Percentiles rank a stretch among this genome's conserved stretches.
Evolutionary conservation across 2,113 vertebrate genomes (phyloP).

Genomic region (Tachysurus vachellii): DNA sequence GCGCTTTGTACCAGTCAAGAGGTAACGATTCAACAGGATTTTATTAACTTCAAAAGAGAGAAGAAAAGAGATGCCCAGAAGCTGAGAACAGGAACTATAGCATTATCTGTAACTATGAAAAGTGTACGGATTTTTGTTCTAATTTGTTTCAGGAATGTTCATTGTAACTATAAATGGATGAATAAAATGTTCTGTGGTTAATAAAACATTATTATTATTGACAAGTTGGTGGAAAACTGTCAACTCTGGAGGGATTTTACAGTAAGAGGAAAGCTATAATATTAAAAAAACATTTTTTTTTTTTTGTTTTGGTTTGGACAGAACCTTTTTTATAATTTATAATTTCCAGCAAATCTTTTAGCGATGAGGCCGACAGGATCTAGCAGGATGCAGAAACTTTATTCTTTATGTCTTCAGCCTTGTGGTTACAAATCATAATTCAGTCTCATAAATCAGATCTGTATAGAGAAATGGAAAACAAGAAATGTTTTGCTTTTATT

Average conservation of each 20-base stretch:
- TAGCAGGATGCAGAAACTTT: slow-evolving; percentile 28
- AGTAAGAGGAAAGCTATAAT: neutral
- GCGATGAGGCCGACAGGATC: neutral
- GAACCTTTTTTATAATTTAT: neutral
- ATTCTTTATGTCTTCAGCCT: neutral
- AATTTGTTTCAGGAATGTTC: neutral
- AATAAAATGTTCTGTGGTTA: neutral
- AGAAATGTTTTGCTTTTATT: neutral
- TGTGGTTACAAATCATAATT: neutral
- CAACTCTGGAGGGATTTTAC: neutral
- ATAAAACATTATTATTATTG: neutral
- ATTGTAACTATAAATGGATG: neutral
- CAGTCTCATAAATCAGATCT: neutral
- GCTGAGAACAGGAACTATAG: neutral
- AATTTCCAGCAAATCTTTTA: neutral
- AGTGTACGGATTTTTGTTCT: neutral
- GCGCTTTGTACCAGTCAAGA: neutral
- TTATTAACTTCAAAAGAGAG: neutral
- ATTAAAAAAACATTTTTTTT: neutral
- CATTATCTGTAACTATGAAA: neutral
- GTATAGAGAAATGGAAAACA: neutral
- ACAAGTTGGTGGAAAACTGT: neutral
- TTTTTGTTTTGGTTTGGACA: neutral
- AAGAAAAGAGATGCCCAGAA: neutral
- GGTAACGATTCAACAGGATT: neutral